phyloP scores from a whole-genome alignment of 2,113 vertebrate genomes.

The zebrafish (Danio rerio) region DNA sequence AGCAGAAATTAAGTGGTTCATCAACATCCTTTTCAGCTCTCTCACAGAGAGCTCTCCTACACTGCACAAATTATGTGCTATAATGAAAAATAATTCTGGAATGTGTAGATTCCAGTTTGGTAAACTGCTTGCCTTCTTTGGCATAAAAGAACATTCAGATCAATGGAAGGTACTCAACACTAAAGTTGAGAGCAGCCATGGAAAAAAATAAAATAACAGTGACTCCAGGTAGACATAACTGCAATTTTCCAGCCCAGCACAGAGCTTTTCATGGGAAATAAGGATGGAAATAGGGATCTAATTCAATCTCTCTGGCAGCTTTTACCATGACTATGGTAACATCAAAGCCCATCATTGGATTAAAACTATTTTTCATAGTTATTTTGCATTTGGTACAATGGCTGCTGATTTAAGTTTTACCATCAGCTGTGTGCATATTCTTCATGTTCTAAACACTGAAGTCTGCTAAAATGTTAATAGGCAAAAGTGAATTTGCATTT shows the following conservation, averaged over 20 bases:
- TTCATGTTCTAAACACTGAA: not conserved
- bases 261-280: constrained; percentile 58
- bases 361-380: constrained; percentile 79
- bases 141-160: not conserved
- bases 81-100: constrained; percentile 5
- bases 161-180: not conserved
- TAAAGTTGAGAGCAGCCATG: constrained; percentile 14
- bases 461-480: not conserved
- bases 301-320: constrained; percentile 74
- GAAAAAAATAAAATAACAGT: constrained; percentile 50
- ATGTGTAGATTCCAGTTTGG: not conserved
- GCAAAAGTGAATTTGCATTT: not conserved
- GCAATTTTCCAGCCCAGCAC: constrained; percentile 56
- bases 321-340: constrained; percentile 69
- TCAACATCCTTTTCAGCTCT: constrained; percentile 17
- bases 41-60: constrained; percentile 20
- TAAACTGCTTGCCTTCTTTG: constrained; percentile 3
- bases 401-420: constrained; percentile 34
- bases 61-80: not conserved
- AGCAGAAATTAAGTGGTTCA: constrained; percentile 31
- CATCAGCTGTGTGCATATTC: not conserved
- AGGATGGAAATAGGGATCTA: constrained; percentile 65
- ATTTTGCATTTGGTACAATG: constrained; percentile 65
- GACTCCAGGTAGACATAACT: constrained; percentile 54
- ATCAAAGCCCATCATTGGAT: constrained; percentile 76